Evolutionary conservation across 2,113 vertebrate genomes (phyloP).

Genomic region (Clarias macrocephalus): DNA sequence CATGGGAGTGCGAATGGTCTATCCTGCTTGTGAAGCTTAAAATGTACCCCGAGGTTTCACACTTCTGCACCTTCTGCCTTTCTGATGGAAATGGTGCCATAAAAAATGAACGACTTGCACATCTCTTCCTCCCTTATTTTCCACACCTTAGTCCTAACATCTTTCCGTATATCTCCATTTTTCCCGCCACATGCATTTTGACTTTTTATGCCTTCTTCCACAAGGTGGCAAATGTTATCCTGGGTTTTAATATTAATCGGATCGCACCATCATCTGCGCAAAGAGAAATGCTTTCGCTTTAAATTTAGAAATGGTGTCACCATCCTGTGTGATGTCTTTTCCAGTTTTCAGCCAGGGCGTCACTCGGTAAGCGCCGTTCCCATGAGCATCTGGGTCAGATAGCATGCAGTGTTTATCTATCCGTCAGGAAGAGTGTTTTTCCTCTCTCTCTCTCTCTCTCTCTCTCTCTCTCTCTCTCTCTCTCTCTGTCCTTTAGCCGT

Average conservation of each 20-base stretch:
- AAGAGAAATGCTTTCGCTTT: constrained; percentile 14
- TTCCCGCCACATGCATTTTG: not conserved
- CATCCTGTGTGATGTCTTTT: constrained; percentile 28
- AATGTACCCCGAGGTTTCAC: not conserved
- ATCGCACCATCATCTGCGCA: not conserved
- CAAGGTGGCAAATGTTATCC: not conserved
- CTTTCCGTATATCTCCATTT: constrained; percentile 1
- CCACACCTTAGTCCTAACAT: constrained; percentile 28
- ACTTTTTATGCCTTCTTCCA: not conserved
- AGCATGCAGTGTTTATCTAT: constrained; percentile 45
- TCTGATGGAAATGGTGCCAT: constrained; percentile 6
- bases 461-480: constrained; percentile 2
- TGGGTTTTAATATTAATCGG: constrained; percentile 27
- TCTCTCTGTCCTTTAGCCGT: not conserved
- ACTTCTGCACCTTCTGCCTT: not conserved
- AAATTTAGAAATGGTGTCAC: constrained; percentile 24
- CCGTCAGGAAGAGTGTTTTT: constrained; percentile 49
- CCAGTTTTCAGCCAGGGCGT: constrained; percentile 33
- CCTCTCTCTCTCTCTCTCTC: constrained; percentile 7
- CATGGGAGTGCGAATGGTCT: not conserved
- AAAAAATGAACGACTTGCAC: not conserved
- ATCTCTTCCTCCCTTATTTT: not conserved
- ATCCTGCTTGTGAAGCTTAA: not conserved
- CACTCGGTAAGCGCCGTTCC: constrained; percentile 30
- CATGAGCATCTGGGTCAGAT: constrained; percentile 49